These are phyloP conservation scores for Cryptomyrus ogoouensis DNA, from an alignment of 2,113 vertebrate species.

Conservation along the genomic window DNA sequence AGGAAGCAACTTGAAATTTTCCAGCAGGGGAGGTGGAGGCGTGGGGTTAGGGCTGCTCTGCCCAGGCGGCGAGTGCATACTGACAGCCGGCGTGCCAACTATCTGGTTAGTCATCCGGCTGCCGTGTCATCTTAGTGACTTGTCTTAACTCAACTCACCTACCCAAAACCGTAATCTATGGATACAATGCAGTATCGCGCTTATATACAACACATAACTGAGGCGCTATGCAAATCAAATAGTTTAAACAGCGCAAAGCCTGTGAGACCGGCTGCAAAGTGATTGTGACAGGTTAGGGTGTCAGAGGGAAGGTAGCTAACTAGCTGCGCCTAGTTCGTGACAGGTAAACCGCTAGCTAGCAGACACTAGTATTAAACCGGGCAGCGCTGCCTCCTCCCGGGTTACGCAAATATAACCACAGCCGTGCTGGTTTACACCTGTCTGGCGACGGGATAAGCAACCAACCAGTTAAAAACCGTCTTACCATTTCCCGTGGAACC, in stretches of 20 bases:
- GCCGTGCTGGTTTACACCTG: neutral
- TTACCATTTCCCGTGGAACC: slow-evolving; percentile 49
- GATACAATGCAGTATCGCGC: neutral
- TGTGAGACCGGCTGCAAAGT: neutral
- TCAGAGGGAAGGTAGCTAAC: neutral
- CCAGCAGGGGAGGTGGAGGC: neutral
- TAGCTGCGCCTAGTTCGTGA: neutral
- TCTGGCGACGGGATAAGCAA: neutral
- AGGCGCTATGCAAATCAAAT: neutral
- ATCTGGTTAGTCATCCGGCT: neutral
- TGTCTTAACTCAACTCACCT: neutral
- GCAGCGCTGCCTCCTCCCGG: neutral
- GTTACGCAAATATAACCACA: neutral
- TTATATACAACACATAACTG: neutral
- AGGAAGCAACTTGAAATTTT: neutral
- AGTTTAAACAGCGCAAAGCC: neutral
- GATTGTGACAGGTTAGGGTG: neutral
- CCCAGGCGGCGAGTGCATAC: neutral
- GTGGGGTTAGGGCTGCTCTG: neutral
- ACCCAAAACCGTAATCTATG: neutral
- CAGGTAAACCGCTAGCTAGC: neutral
- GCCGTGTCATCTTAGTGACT: neutral
- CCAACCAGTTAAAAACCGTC: neutral
- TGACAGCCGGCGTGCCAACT: neutral
- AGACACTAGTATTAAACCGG: neutral